Evolutionary conservation across 2,888 invertebrate genomes (phyloP).

Genomic region (Rhaphigaster nebulosa): DNA sequence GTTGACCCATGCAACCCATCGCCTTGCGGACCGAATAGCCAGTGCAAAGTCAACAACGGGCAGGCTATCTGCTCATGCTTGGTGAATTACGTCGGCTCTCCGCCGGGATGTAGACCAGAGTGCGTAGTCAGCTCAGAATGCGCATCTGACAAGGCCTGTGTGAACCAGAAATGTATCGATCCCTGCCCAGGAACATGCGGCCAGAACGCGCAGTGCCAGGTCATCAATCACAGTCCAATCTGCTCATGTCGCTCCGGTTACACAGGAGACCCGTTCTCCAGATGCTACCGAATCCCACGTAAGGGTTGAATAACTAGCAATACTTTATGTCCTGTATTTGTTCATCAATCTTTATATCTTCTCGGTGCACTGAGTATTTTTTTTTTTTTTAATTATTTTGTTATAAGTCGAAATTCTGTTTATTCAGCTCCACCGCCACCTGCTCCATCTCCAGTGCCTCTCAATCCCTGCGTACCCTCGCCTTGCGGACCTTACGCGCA

Average conservation of each 20-base stretch:
- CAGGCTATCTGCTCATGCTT: slow-evolving; percentile 81
- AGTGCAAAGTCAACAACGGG: slow-evolving; percentile 71
- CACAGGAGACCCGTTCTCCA: slow-evolving; percentile 79
- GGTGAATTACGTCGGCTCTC: slow-evolving; percentile 82
- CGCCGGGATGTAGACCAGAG: slow-evolving; percentile 82
- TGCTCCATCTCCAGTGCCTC: slow-evolving; percentile 68
- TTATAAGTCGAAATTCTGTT: neutral
- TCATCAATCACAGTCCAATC: slow-evolving; percentile 82
- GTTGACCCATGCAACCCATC: slow-evolving; percentile 71
- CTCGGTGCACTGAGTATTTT: neutral
- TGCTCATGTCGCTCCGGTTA: slow-evolving; percentile 80
- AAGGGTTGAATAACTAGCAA: slow-evolving; percentile 2
- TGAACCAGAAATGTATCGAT: slow-evolving; percentile 71
- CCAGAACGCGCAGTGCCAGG: slow-evolving; percentile 79
- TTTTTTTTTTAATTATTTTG: neutral
- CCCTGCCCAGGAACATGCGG: slow-evolving; percentile 83
- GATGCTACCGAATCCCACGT: slow-evolving; percentile 72
- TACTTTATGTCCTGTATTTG: neutral
- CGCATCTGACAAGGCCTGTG: slow-evolving; percentile 70
- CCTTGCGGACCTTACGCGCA: slow-evolving; percentile 89
- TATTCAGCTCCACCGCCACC: slow-evolving; percentile 61
- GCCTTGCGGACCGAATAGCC: slow-evolving; percentile 81
- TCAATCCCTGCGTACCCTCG: slow-evolving; percentile 86
- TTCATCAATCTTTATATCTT: neutral
- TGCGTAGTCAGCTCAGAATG: slow-evolving; percentile 78